Base-by-base conservation (phyloP, 2,888 invertebrate genomes). In the Sinodicranocentrus sp. region DNA sequence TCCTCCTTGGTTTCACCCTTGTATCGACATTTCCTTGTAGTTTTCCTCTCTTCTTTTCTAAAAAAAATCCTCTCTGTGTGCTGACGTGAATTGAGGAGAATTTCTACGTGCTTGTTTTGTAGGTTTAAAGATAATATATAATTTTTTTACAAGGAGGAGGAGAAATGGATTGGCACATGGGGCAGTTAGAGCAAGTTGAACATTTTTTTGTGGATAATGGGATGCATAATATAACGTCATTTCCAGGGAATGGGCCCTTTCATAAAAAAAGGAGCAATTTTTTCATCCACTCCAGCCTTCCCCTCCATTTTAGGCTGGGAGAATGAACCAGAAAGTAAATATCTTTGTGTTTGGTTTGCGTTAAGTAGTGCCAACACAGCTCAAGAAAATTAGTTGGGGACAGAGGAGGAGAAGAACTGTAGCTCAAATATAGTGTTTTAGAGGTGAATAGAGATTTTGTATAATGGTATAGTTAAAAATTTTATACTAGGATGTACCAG, bases 281-380 rank as follows among this genome's bases (percentile, higher is more conserved):
- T 48, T 48, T n/a, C 15, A 17, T 48, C 15, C n/a, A n/a, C n/a
- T n/a, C n/a, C 33, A 33, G 33, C n/a, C n/a, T n/a, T n/a, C n/a
- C n/a, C n/a, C n/a, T n/a, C n/a, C n/a, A n/a, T n/a, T n/a, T n/a
- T n/a, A n/a, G n/a, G n/a, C n/a, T n/a, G n/a, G 6, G 39, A 8
- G 39, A 39, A 13, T 52, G 19, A 68, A 68, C 75, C 75, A 57
- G 23, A 78, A 79, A 43, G 79, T 72, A 80, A 79, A 79, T 72
- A 80, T 19, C 68, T n/a, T 5, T 6, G 19, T 80, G 80, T 80
- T 80, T 80, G 65, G 48, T 65, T 65, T 72, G 71, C 26, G 79
- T 72, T 79, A 79, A 72, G 71, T 28, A 57, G 57, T 21, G 57
- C 26, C 26, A 15, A 61, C 25, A 26, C 61, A 28, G 8, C 26